Base-by-base conservation (phyloP, 1,140 invertebrate genomes). In the Drosophila pseudoobscura region DNA sequence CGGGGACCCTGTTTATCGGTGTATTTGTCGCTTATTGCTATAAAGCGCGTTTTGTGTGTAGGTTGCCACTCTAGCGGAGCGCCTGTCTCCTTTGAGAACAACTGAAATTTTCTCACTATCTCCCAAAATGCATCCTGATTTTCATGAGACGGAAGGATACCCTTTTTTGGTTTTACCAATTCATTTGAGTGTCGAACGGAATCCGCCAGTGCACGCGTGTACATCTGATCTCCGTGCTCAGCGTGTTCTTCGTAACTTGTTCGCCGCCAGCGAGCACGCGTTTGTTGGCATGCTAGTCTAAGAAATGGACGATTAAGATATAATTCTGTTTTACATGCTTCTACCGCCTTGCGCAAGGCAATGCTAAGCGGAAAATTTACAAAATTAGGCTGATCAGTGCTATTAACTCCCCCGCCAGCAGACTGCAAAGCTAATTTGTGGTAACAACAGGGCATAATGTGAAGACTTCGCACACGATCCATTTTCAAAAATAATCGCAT, bases 361-460 rank as follows among this genome's bases (percentile, higher is more conserved):
- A 73, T 39, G 57, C 95, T 95, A 4, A 94, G 62, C 1, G 95
- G 95, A 90, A 96, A 96, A 85, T 95, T 94, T 3, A 90, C 80
- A 83, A 95, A 90, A 91, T 87, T 91, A 79, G 41, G 75, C 7
- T n/a, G 2, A 26, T 56, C 22, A 22, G 43, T n/a, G 6, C n/a
- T 13, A 5, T 4, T 4, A 39, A 11, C 43, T 41, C 6, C 13
- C 1, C 8, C 3, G 31, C 35, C 5, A 17, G 9, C 1, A n/a
- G 46, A 9, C 15, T 20, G 39, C 7, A 89, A 53, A 1, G 79
- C 77, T 60, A 96, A 92, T 91, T 96, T 96, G 91, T 97, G 97
- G 84, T 98, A 98, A 78, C 97, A 98, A 84, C 97, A 98, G 6
- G 96, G 95, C 91, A 97, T 94, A 41, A 97, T 93, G 45, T 95